These are phyloP conservation scores for Sebastes dallii DNA, from an alignment of 2,797 vertebrate genomes.

Conservation along the genomic window DNA sequence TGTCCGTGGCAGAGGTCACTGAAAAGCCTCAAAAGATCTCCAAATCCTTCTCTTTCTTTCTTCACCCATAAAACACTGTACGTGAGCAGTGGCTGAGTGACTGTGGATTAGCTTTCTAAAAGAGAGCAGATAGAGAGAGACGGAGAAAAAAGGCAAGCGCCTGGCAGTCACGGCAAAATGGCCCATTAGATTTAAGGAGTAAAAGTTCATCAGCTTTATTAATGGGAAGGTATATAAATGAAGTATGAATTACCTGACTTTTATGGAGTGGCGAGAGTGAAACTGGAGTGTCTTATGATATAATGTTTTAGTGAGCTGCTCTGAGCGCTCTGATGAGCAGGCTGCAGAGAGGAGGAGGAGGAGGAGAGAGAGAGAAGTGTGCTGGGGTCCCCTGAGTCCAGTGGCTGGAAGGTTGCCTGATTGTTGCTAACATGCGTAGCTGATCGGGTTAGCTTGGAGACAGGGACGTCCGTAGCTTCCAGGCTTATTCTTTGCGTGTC, in stretches of 20 bases:
- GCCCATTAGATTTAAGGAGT: conserved; percentile 81
- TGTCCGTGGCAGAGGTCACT: conserved; percentile 70
- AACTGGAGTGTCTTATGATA: conserved; percentile 78
- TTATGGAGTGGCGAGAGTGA: conserved; percentile 81
- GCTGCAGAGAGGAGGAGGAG: conserved; percentile 55
- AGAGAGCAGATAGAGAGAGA: conserved; percentile 30
- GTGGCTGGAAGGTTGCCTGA: conserved; percentile 80
- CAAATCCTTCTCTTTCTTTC: conserved; percentile 63
- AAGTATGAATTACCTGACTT: conserved; percentile 83
- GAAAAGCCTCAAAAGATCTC: conserved; percentile 71
- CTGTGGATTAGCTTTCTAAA: conserved; percentile 65
- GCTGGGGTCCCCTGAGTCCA: conserved; percentile 76
- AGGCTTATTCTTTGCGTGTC: conserved; percentile 75
- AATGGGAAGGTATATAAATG: conserved; percentile 82
- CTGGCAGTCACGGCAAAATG: conserved; percentile 74
- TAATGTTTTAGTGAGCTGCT: conserved; percentile 80
- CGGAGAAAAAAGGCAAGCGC: conserved; percentile 39
- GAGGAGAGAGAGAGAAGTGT: conserved; percentile 66
- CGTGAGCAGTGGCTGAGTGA: conserved; percentile 37
- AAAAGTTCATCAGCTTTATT: conserved; percentile 84
- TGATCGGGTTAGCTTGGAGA: conserved; percentile 80
- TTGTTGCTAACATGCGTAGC: conserved; percentile 82
- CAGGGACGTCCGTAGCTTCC: conserved; percentile 75
- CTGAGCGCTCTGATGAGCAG: conserved; percentile 74
- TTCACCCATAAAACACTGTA: conserved; percentile 56